Conservation (phyloP, 2,113 vertebrate genomes). For the Herpailurus yagouaroundi region DNA sequence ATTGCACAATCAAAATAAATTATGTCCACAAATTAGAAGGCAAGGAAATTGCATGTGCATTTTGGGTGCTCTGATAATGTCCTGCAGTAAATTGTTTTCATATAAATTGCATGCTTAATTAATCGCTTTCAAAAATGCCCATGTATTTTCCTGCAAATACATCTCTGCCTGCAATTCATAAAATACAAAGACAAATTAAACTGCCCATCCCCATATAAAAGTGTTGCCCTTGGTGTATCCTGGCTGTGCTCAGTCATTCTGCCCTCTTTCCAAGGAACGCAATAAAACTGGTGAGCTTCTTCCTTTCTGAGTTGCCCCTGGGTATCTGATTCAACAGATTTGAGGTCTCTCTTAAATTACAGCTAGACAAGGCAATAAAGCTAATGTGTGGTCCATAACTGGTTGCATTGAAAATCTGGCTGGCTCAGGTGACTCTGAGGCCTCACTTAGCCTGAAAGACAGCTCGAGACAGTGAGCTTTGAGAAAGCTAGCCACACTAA, state of each 20-base stretch:
- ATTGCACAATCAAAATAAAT: conserved; percentile 87
- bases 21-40: conserved; percentile 82
- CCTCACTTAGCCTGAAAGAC: not conserved
- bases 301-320: conserved; percentile 70
- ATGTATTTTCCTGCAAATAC: conserved; percentile 79
- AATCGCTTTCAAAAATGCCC: conserved; percentile 81
- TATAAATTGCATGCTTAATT: conserved; percentile 85
- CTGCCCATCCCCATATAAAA: conserved; percentile 72
- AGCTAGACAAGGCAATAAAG: conserved; percentile 69
- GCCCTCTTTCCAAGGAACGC: conserved; percentile 62
- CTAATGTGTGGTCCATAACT: not conserved
- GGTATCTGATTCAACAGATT: conserved; percentile 81
- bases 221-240: conserved; percentile 63
- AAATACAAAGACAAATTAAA: conserved; percentile 82
- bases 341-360: conserved; percentile 79
- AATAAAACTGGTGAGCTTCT: conserved; percentile 75
- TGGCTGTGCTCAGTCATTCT: conserved; percentile 70
- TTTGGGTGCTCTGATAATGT: conserved; percentile 83
- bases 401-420: conserved; percentile 7
- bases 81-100: conserved; percentile 82
- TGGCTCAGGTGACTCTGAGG: conserved; percentile 23
- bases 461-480: not conserved
- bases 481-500: not conserved
- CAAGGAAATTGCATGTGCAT: conserved; percentile 80
- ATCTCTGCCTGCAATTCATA: conserved; percentile 71